Conservation (phyloP, 2,888 invertebrate genomes). For the Neelides folsomi region DNA sequence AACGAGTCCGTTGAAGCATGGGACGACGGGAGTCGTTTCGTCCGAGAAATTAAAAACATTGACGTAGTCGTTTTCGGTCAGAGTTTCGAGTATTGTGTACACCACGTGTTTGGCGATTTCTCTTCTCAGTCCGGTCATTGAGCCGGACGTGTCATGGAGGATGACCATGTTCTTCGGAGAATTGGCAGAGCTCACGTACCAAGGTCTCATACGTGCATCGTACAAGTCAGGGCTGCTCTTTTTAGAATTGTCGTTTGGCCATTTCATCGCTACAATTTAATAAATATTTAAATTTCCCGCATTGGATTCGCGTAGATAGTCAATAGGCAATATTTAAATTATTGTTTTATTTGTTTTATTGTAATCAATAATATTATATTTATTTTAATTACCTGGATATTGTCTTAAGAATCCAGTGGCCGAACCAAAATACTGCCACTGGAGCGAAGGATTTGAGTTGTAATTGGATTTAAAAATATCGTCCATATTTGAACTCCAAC, state of each 20-base stretch:
- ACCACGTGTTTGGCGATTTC: conserved; percentile 86
- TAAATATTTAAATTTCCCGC: background rate
- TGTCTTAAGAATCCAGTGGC: conserved; percentile 81
- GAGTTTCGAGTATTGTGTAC: conserved; percentile 74
- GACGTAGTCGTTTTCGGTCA: conserved; percentile 95
- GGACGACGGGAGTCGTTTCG: conserved; percentile 57
- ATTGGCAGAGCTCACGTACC: conserved; percentile 96
- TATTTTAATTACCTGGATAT: conserved; percentile 61
- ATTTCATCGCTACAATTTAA: conserved; percentile 48
- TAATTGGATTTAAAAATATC: conserved; percentile 72
- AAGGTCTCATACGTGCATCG: conserved; percentile 81
- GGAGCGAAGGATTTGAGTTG: conserved; percentile 71
- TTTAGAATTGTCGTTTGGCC: conserved; percentile 46
- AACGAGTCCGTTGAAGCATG: conserved; percentile 74
- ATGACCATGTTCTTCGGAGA: conserved; percentile 96
- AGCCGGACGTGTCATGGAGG: conserved; percentile 80
- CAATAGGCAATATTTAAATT: too few species aligned
- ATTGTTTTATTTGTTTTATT: background rate
- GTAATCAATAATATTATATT: conserved; percentile 1
- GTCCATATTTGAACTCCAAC: conserved; percentile 80
- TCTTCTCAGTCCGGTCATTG: conserved; percentile 47
- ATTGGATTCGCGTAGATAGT: too few species aligned
- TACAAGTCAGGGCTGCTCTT: conserved; percentile 56
- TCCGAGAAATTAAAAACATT: conserved; percentile 74
- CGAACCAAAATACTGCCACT: conserved; percentile 97